Base-by-base conservation (phyloP, 1,140 invertebrate species). In the Nasonia giraulti region DNA sequence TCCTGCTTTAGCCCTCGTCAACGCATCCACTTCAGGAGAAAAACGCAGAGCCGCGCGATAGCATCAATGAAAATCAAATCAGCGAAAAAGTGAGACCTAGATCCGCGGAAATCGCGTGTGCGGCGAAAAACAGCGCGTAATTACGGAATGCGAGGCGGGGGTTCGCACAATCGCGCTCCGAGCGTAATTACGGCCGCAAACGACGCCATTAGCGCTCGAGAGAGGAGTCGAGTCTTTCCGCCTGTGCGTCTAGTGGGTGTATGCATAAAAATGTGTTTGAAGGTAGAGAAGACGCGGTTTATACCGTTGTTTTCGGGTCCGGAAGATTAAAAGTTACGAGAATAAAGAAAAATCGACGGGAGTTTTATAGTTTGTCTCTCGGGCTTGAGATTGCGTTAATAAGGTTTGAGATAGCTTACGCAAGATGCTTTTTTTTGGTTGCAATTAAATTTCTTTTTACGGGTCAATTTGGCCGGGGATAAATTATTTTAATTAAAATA, bases 181-280 rank as follows among this genome's bases (percentile, higher is more conserved):
- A 33, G 79, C 31, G 12, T 77, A 83, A 77, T 76, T 76, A 50
- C 33, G 20, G n/a, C 82, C 73, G 55, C 82, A 83, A 68, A 83
- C 74, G 74, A 77, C 55, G 69, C 73, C 82, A 68, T 66, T 68
- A 68, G 55, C 55, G 66, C 31, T 4, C 8, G 66, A 78, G n/a
- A 3, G 33, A 71, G 17, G 68, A 71, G 11, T 17, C 27, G 44
- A 17, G 10, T 62, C 23, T 47, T 47, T 78, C 68, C 40, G 73
- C 23, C 68, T 71, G n/a, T 20, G 68, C 27, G 47, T 12, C 47
- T 4, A 12, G 47, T 17, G 47, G 12, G 47, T 50, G 14, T 50
- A 50, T 17, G 47, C 47, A 17, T 0, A 14, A 50, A 50, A 50
- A 50, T 3, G 40, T 8, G 47, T 50, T 4, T 50, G 44, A 14